Evolutionary conservation across 2,888 invertebrate genomes (phyloP).

Genomic region (Iphiclides podalirius): DNA sequence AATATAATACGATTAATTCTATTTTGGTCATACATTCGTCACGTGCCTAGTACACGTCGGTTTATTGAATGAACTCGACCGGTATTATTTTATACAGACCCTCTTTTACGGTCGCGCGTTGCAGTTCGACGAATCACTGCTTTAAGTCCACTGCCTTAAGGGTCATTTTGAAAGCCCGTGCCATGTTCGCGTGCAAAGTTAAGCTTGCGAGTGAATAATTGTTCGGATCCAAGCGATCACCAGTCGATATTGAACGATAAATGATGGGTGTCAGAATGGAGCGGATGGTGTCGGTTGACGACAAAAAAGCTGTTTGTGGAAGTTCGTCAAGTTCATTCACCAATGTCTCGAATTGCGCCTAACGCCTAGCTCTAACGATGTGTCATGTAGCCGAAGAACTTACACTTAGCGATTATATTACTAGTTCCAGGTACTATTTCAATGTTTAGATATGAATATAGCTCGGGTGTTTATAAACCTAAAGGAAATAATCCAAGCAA

Average conservation of each 20-base stretch:
- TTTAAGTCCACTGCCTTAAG: slow-evolving; percentile 15
- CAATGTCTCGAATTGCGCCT: slow-evolving; percentile 24
- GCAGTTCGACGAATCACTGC: slow-evolving; percentile 20
- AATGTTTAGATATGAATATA: too few species aligned
- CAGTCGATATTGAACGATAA: slow-evolving; percentile 62
- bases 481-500: too few species aligned
- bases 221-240: slow-evolving; percentile 59
- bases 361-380: background rate
- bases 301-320: slow-evolving; percentile 46
- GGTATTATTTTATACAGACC: slow-evolving; percentile 45
- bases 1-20: slow-evolving; percentile 33
- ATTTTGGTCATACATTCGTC: slow-evolving; percentile 28
- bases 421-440: too few species aligned
- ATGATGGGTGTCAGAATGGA: slow-evolving; percentile 50
- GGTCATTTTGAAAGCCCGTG: slow-evolving; percentile 3
- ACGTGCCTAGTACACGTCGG: slow-evolving; percentile 33
- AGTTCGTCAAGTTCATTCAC: slow-evolving; percentile 57
- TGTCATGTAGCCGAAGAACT: too few species aligned
- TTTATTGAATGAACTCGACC: slow-evolving; percentile 58
- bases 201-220: slow-evolving; percentile 39
- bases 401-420: too few species aligned
- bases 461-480: too few species aligned
- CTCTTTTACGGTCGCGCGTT: slow-evolving; percentile 21
- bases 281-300: slow-evolving; percentile 42
- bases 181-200: background rate